These are phyloP conservation scores for Ceraclea dissimilis DNA, from an alignment of 2,888 invertebrate species.

Conservation along the genomic window DNA sequence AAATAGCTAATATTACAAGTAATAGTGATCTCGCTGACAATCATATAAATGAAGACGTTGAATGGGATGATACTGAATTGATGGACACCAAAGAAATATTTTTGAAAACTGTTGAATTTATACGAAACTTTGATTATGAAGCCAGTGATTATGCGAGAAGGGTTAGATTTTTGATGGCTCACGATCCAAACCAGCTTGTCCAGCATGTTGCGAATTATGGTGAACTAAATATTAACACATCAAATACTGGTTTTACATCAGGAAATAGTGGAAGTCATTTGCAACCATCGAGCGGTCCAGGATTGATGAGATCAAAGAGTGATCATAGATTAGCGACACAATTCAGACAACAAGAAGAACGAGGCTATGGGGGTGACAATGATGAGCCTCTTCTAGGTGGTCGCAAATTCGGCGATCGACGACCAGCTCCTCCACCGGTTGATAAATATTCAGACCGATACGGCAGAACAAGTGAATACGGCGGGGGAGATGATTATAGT, in stretches of 20 bases:
- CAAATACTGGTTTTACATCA: slow-evolving; percentile 50
- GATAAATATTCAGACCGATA: slow-evolving; percentile 43
- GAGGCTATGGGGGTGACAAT: slow-evolving; percentile 31
- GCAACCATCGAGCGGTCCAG: slow-evolving; percentile 58
- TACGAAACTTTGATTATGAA: slow-evolving; percentile 91
- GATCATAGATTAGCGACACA: slow-evolving; percentile 86
- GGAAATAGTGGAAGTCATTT: slow-evolving; percentile 45
- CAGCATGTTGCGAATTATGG: slow-evolving; percentile 84
- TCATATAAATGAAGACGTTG: slow-evolving; percentile 81
- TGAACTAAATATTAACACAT: slow-evolving; percentile 73
- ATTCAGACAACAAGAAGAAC: slow-evolving; percentile 78
- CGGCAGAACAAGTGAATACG: slow-evolving; percentile 50
- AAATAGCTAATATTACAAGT: slow-evolving; percentile 90
- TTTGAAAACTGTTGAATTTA: slow-evolving; percentile 90
- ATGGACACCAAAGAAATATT: slow-evolving; percentile 96
- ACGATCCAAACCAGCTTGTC: slow-evolving; percentile 87
- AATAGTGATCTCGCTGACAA: slow-evolving; percentile 96
- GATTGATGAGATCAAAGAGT: slow-evolving; percentile 86
- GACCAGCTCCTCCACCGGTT: slow-evolving; percentile 43
- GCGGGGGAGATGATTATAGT: slow-evolving; percentile 63
- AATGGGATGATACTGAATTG: slow-evolving; percentile 88
- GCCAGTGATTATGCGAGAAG: slow-evolving; percentile 81
- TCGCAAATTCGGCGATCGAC: slow-evolving; percentile 70
- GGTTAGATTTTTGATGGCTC: slow-evolving; percentile 79
- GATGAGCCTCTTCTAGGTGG: slow-evolving; percentile 67